Conservation (phyloP, 2,797 vertebrate species). For the Xiphorhynchus erythropygius region DNA sequence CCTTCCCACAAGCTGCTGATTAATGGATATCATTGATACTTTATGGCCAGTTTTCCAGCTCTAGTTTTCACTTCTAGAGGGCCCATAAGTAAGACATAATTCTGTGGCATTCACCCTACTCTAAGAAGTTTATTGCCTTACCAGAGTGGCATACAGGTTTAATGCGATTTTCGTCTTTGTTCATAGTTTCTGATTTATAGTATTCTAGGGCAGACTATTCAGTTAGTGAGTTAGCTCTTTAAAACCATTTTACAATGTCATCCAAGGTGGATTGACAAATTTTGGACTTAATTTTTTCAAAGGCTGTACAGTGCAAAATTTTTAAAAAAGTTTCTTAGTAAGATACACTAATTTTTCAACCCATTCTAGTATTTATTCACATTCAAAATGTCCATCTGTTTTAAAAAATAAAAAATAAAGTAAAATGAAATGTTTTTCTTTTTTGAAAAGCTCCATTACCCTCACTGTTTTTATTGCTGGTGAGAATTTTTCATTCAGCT, state of each 20-base stretch:
- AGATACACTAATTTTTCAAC: background rate
- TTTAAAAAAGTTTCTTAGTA: background rate
- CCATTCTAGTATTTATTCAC: constrained; percentile 1
- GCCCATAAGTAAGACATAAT: background rate
- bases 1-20: background rate
- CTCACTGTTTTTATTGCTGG: constrained; percentile 38
- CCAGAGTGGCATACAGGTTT: background rate
- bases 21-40: background rate
- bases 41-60: background rate
- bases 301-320: background rate
- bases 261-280: background rate
- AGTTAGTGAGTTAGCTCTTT: background rate
- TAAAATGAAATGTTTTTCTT: constrained; percentile 32
- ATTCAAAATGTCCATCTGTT: constrained; percentile 35
- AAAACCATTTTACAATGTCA: background rate
- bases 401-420: constrained; percentile 29
- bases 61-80: background rate
- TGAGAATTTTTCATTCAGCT: constrained; percentile 50
- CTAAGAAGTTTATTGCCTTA: background rate
- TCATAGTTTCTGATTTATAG: background rate
- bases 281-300: background rate
- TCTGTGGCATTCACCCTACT: background rate
- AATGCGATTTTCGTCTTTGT: background rate
- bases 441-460: constrained; percentile 58
- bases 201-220: background rate